Conservation (phyloP, 2,888 invertebrate species). For the Dynastes grantii region DNA sequence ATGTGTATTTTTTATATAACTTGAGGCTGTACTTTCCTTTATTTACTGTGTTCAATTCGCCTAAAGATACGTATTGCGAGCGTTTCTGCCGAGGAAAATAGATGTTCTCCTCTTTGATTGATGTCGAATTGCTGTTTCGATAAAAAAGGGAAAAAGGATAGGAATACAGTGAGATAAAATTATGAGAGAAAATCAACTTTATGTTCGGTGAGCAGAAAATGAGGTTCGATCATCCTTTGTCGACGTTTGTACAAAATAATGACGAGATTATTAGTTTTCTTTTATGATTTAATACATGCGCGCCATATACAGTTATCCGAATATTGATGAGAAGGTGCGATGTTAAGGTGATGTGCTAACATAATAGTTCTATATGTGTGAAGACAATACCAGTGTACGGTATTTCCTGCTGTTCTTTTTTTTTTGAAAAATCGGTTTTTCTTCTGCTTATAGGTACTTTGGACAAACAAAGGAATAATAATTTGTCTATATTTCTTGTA, state of each 20-base stretch:
- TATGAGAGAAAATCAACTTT: slow-evolving; percentile 26
- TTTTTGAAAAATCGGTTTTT: no score
- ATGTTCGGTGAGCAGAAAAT: slow-evolving; percentile 30
- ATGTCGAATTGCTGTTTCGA: slow-evolving; percentile 23
- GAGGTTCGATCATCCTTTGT: slow-evolving; percentile 32
- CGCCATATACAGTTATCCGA: neutral
- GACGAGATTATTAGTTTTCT: slow-evolving; percentile 24
- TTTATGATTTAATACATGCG: slow-evolving; percentile 31
- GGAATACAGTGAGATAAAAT: slow-evolving; percentile 12
- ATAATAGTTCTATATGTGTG: no score
- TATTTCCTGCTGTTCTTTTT: no score
- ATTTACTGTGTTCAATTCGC: slow-evolving; percentile 11
- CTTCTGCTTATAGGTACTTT: no score
- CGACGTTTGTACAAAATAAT: slow-evolving; percentile 20
- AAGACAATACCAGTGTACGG: no score
- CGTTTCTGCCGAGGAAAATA: slow-evolving; percentile 22
- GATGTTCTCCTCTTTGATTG: slow-evolving; percentile 23
- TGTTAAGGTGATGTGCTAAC: no score
- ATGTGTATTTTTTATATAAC: slow-evolving; percentile 1
- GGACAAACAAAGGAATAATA: no score
- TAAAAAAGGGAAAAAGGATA: slow-evolving; percentile 13
- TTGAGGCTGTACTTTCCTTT: slow-evolving; percentile 8
- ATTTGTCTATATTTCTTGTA: no score
- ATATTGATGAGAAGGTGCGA: no score
- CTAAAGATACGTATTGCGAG: slow-evolving; percentile 11